Evolutionary conservation across 2,113 vertebrate species (phyloP).

Genomic region (Monarcha castaneiventris): DNA sequence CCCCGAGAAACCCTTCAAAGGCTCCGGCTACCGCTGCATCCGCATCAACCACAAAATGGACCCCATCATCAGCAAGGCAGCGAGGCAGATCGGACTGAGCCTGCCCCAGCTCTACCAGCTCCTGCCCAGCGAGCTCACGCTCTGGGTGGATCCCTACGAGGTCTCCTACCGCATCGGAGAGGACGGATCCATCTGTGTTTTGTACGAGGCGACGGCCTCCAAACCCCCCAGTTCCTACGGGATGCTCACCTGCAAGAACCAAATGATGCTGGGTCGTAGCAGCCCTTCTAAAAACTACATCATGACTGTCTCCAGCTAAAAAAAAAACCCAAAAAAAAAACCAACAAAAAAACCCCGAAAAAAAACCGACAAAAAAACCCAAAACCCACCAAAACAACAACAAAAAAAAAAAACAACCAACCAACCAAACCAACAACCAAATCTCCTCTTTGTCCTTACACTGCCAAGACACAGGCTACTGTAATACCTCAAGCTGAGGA

Average conservation of each 20-base stretch:
- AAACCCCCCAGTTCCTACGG: slow-evolving; percentile 51
- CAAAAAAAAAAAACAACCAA: neutral
- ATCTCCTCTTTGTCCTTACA: neutral
- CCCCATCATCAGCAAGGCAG: slow-evolving; percentile 81
- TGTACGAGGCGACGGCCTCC: slow-evolving; percentile 69
- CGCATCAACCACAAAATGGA: slow-evolving; percentile 88
- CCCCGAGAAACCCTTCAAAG: slow-evolving; percentile 82
- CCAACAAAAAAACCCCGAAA: neutral
- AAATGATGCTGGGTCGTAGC: slow-evolving; percentile 72
- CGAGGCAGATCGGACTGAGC: slow-evolving; percentile 77
- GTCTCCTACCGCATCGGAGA: slow-evolving; percentile 88
- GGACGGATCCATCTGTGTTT: slow-evolving; percentile 86
- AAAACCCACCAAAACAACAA: neutral
- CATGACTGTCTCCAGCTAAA: slow-evolving; percentile 84
- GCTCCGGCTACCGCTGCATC: slow-evolving; percentile 88
- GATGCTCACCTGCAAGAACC: slow-evolving; percentile 81
- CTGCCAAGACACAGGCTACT: slow-evolving; percentile 67
- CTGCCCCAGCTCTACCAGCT: slow-evolving; percentile 74
- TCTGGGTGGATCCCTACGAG: slow-evolving; percentile 88
- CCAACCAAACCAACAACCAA: too few species aligned
- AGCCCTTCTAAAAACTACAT: slow-evolving; percentile 84
- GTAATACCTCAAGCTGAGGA: slow-evolving; percentile 77
- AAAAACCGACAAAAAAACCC: too few species aligned
- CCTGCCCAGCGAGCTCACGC: slow-evolving; percentile 83
- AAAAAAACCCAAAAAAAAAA: too few species aligned